These are phyloP conservation scores for Orthonyx spaldingii DNA, from an alignment of 2,113 vertebrate species.

Conservation along the genomic window DNA sequence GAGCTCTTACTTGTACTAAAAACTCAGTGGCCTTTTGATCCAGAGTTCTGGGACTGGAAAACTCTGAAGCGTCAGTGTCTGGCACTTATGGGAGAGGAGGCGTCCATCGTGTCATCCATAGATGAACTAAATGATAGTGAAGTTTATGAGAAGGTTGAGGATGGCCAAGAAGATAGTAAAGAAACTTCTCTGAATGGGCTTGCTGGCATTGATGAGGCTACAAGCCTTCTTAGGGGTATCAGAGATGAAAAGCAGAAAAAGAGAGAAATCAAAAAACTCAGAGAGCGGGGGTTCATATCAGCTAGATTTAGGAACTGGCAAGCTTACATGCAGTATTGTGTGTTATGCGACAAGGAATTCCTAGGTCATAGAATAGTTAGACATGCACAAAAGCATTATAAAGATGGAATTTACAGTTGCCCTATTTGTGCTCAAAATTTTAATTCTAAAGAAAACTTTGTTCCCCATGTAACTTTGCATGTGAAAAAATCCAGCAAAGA, in stretches of 20 bases:
- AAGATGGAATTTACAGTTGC: slow-evolving; percentile 87
- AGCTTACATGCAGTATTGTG: slow-evolving; percentile 98
- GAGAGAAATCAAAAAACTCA: slow-evolving; percentile 86
- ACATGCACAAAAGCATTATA: slow-evolving; percentile 93
- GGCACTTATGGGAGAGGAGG: slow-evolving; percentile 94
- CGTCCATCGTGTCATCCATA: slow-evolving; percentile 95
- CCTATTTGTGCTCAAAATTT: slow-evolving; percentile 94
- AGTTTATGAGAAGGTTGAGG: slow-evolving; percentile 80
- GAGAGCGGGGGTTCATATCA: slow-evolving; percentile 91
- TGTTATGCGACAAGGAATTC: slow-evolving; percentile 96
- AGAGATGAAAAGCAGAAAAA: slow-evolving; percentile 87
- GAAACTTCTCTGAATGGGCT: slow-evolving; percentile 77
- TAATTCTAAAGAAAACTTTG: slow-evolving; percentile 87
- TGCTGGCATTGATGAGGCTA: slow-evolving; percentile 75
- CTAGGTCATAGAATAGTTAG: slow-evolving; percentile 94
- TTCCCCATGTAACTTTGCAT: slow-evolving; percentile 92
- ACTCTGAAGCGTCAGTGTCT: slow-evolving; percentile 93
- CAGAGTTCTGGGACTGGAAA: slow-evolving; percentile 99
- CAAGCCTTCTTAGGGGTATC: slow-evolving; percentile 77
- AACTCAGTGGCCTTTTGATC: slow-evolving; percentile 97
- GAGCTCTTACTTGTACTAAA: slow-evolving; percentile 94
- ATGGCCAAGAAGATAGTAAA: slow-evolving; percentile 74
- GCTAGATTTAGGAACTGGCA: slow-evolving; percentile 95
- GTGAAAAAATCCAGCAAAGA: slow-evolving; percentile 97
- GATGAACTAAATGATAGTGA: slow-evolving; percentile 93